A percentile compares a stretch with the other conserved stretches of the same genome.
phyloP scores from a whole-genome alignment of 1,140 invertebrate genomes.

The Trachymyrmex cornetzi region DNA sequence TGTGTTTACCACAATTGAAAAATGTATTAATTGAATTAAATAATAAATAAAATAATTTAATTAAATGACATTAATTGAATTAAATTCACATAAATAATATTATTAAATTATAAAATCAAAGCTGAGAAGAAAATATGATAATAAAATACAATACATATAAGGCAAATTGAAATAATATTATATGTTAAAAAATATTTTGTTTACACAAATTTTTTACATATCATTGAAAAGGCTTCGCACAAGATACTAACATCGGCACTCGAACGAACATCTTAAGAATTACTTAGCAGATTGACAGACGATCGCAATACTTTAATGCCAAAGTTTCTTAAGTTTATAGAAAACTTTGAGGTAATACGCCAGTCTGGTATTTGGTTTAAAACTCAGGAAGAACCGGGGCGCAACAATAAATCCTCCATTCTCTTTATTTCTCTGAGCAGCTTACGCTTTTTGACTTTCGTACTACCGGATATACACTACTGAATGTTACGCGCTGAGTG shows the following conservation, averaged over 20 bases:
- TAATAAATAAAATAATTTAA: not conserved
- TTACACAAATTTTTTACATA: not conserved
- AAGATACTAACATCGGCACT: constrained; percentile 5
- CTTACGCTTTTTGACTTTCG: constrained; percentile 77
- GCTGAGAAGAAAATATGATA: not conserved
- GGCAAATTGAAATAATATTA: not conserved
- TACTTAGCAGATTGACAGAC: constrained; percentile 29
- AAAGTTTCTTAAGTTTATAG: constrained; percentile 52
- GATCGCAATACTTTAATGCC: constrained; percentile 39
- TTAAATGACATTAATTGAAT: not conserved
- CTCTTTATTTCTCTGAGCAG: constrained; percentile 66
- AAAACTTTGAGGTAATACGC: constrained; percentile 36
- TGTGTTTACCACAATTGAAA: not conserved
- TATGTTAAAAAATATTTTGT: not conserved
- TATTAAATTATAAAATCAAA: not conserved
- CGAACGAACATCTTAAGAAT: not conserved
- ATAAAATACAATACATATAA: not conserved
- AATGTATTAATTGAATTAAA: not conserved
- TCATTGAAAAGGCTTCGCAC: not conserved
- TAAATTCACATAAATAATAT: not conserved
- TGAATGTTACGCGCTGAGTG: constrained; percentile 71
- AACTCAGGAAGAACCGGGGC: constrained; percentile 64
- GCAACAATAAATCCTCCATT: constrained; percentile 73
- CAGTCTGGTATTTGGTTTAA: constrained; percentile 53
- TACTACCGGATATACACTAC: constrained; percentile 66